phyloP scores from a whole-genome alignment of 1,140 invertebrate species.

The Anoplophora glabripennis region DNA sequence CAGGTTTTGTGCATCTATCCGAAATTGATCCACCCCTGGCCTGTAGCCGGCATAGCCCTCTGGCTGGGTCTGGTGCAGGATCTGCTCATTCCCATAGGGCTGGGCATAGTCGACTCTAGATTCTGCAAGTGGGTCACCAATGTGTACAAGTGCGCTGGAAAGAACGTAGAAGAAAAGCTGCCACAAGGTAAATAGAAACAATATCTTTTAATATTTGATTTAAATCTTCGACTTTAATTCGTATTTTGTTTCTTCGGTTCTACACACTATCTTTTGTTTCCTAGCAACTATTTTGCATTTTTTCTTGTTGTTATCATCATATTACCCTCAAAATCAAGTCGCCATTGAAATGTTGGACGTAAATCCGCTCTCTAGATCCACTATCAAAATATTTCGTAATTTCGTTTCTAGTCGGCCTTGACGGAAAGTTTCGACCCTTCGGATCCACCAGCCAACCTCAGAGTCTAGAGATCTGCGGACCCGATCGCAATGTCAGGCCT shows the following conservation, averaged over 20 bases:
- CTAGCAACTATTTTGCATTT: no score
- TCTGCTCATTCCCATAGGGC: conserved; percentile 47
- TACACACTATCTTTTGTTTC: no score
- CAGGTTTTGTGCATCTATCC: conserved; percentile 46
- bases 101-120: conserved; percentile 50
- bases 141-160: conserved; percentile 44
- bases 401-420: conserved; percentile 51
- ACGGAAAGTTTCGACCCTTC: conserved; percentile 59
- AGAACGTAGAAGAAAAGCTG: conserved; percentile 41
- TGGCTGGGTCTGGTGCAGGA: conserved; percentile 51
- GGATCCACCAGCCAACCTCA: conserved; percentile 42
- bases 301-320: no score
- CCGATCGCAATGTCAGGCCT: conserved; percentile 20
- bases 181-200: conserved; percentile 40
- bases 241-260: no score
- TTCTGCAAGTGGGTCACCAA: conserved; percentile 48
- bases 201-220: conserved; percentile 1
- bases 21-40: conserved; percentile 42
- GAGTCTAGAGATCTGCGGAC: conserved; percentile 38
- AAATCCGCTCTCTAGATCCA: no score
- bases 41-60: conserved; percentile 44
- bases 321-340: no score
- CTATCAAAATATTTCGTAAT: no score
- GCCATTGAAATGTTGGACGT: no score
- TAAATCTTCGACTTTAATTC: no score